Evolutionary conservation across 2,888 invertebrate genomes (phyloP).

Genomic region (Sphaerophoria rueppellii): DNA sequence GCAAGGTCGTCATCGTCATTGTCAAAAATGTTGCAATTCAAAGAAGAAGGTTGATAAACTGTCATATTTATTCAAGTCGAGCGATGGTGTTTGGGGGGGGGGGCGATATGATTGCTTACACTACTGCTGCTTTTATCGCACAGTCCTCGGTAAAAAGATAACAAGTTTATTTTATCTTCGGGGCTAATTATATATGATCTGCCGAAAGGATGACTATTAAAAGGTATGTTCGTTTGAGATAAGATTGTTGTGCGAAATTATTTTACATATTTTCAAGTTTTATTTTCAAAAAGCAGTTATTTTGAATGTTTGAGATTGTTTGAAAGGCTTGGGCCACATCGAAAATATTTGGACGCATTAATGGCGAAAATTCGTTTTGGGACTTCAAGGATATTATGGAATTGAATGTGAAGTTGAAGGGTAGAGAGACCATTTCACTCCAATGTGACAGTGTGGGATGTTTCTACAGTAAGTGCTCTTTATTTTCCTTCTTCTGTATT

Average conservation of each 20-base stretch:
- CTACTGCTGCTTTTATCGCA: not conserved
- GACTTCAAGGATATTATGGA: too few relatives aligned
- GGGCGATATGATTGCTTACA: not conserved
- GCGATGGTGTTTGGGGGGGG: slow-evolving; percentile 5
- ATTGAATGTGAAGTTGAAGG: too few relatives aligned
- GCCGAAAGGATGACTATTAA: slow-evolving; percentile 11
- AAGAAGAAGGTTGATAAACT: not conserved
- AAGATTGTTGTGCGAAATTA: slow-evolving; percentile 12
- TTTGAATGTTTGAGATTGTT: too few relatives aligned
- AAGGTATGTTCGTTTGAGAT: slow-evolving; percentile 24
- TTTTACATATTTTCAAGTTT: not conserved
- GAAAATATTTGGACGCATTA: too few relatives aligned
- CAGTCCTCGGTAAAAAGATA: not conserved
- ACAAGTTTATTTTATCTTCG: not conserved
- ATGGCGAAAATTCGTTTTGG: too few relatives aligned
- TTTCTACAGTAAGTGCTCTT: too few relatives aligned
- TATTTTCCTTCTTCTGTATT: too few relatives aligned
- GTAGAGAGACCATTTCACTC: too few relatives aligned
- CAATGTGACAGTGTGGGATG: too few relatives aligned
- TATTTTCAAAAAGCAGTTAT: too few relatives aligned
- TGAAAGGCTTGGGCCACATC: too few relatives aligned
- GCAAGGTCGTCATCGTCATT: slow-evolving; percentile 17
- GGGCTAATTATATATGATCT: slow-evolving; percentile 13
- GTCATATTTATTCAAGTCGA: not conserved
- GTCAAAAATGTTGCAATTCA: slow-evolving; percentile 11